Conservation (phyloP, 2,888 invertebrate genomes). For the Drosophila demipolita region DNA sequence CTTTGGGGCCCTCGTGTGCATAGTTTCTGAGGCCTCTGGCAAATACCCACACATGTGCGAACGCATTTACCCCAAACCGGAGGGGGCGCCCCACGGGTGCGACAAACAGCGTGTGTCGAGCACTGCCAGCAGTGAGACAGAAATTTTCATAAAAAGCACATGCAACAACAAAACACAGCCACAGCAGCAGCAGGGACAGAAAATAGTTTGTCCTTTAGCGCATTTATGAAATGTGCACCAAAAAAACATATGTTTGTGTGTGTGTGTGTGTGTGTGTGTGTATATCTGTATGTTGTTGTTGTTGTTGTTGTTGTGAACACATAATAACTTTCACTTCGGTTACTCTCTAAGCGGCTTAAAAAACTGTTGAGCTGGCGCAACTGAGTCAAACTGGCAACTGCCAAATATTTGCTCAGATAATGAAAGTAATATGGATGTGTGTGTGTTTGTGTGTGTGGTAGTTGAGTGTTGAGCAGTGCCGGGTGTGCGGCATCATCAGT, state of each 20-base stretch:
- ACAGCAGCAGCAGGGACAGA: conserved; percentile 27
- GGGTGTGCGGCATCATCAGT: conserved; percentile 28
- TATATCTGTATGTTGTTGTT: not conserved
- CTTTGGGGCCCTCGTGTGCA: conserved; percentile 57
- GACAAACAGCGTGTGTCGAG: conserved; percentile 48
- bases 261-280: conserved; percentile 5
- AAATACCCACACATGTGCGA: conserved; percentile 42
- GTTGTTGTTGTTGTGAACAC: conserved; percentile 44
- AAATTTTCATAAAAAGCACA: conserved; percentile 77
- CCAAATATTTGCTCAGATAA: conserved; percentile 78
- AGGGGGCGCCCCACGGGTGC: conserved; percentile 8
- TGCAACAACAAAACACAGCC: conserved; percentile 46
- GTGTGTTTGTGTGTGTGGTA: conserved; percentile 8
- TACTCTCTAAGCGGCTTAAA: conserved; percentile 74
- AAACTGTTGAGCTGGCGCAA: conserved; percentile 77
- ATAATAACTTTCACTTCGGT: conserved; percentile 77
- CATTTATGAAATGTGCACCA: conserved; percentile 79
- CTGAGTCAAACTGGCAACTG: conserved; percentile 67
- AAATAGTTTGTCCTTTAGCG: conserved; percentile 59
- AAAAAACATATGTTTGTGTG: conserved; percentile 14
- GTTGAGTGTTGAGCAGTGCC: conserved; percentile 29
- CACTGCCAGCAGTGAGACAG: conserved; percentile 24
- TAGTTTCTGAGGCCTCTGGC: conserved; percentile 55
- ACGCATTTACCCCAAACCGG: conserved; percentile 25
- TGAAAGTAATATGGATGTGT: conserved; percentile 64